These are phyloP conservation scores for Rynchops niger DNA, from an alignment of 2,113 vertebrate genomes.

Conservation along the genomic window DNA sequence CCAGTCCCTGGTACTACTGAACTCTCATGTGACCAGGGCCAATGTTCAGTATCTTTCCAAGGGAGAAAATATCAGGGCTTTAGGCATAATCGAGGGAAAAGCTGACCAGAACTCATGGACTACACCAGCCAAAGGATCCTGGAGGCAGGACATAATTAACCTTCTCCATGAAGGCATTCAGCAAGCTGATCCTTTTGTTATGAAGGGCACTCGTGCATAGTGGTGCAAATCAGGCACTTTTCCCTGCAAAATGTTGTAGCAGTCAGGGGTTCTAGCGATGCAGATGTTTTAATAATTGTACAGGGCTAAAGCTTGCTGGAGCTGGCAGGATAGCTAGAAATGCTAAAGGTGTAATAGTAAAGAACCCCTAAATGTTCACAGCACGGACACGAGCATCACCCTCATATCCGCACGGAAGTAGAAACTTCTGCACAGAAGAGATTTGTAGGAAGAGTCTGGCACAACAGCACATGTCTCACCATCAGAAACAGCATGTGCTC, in stretches of 20 bases:
- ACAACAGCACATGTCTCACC: fast-evolving
- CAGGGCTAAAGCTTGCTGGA: not conserved
- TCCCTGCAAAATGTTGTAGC: not conserved
- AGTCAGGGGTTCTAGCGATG: not conserved
- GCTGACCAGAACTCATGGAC: not conserved
- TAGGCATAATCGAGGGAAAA: not conserved
- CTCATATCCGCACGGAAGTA: fast-evolving
- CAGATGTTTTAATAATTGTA: not conserved
- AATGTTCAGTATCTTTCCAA: not conserved
- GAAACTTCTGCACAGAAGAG: not conserved
- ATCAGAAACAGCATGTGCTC: not conserved
- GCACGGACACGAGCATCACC: not conserved
- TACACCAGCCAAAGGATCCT: not conserved
- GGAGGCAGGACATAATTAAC: not conserved
- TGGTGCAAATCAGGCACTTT: not conserved
- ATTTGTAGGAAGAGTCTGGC: not conserved
- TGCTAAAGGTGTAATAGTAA: not conserved
- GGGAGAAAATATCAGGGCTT: not conserved
- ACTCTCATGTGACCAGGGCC: not conserved
- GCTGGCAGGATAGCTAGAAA: not conserved
- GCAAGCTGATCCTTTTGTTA: not conserved
- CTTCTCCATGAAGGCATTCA: not conserved
- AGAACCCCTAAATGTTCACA: not conserved
- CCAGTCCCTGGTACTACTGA: not conserved
- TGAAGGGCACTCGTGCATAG: not conserved